Evolutionary conservation across 2,113 vertebrate species (phyloP).

Genomic region (Centropristis striata): DNA sequence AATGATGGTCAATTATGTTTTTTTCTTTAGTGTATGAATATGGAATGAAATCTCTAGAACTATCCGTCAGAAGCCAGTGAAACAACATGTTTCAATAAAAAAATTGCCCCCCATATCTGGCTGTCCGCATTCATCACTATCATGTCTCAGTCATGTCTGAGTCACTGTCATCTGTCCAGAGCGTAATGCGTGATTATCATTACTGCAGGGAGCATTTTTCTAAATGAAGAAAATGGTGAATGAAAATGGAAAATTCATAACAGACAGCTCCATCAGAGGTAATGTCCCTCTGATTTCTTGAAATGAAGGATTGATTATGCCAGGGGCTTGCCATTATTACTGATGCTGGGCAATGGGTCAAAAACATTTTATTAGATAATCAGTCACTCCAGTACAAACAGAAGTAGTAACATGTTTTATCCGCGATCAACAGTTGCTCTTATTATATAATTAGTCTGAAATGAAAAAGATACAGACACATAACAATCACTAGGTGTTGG

Average conservation of each 20-base stretch:
- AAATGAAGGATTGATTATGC: constrained; percentile 25
- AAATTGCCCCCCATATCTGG: constrained; percentile 33
- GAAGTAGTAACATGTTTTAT: background rate
- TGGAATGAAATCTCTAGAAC: background rate
- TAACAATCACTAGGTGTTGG: background rate
- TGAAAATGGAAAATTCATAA: constrained; percentile 37
- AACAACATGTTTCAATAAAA: constrained; percentile 11
- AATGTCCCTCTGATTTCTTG: constrained; percentile 34
- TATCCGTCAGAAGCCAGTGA: constrained; percentile 6
- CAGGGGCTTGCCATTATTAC: constrained; percentile 1
- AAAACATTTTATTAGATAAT: background rate
- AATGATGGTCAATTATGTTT: background rate
- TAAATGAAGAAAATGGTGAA: constrained; percentile 34
- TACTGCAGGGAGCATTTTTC: constrained; percentile 29
- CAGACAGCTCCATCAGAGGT: constrained; percentile 23
- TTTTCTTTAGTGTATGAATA: background rate
- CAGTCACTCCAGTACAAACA: background rate
- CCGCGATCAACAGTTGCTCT: background rate
- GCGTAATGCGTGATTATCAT: constrained; percentile 46
- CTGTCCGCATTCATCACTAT: constrained; percentile 29
- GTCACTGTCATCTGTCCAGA: constrained; percentile 23
- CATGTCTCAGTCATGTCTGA: constrained; percentile 21
- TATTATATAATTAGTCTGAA: background rate
- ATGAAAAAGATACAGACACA: constrained; percentile 4
- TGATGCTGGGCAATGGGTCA: background rate